Evolutionary conservation across 2,797 vertebrate genomes (phyloP).

Genomic region (Prionace glauca): DNA sequence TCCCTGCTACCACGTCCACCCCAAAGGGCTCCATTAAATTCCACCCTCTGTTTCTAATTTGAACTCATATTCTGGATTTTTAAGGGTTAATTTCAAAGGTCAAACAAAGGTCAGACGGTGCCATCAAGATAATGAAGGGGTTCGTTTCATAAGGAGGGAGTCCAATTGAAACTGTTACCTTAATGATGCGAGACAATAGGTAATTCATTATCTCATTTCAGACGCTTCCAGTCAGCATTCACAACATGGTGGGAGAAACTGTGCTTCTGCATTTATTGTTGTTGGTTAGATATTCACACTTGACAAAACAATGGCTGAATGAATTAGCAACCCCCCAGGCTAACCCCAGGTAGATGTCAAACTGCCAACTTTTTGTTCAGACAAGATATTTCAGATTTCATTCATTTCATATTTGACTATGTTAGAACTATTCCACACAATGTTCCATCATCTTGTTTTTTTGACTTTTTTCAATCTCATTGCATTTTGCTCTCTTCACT

Average conservation of each 20-base stretch:
- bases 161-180: background rate
- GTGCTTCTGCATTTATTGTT: background rate
- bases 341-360: background rate
- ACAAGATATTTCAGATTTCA: background rate
- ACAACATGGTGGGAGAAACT: background rate
- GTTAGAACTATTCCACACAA: background rate
- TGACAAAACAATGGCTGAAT: background rate
- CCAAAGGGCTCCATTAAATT: background rate
- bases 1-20: background rate
- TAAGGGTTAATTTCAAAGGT: background rate
- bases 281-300: background rate
- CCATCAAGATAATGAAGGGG: background rate
- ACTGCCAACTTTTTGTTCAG: background rate
- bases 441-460: background rate
- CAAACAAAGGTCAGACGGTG: background rate
- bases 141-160: background rate
- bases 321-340: background rate
- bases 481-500: background rate
- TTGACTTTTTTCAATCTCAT: background rate
- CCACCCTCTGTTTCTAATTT: background rate
- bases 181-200: background rate
- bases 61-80: background rate
- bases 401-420: background rate
- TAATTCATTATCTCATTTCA: background rate
- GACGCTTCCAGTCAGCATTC: background rate